These are phyloP conservation scores for Neoitamus cyanurus DNA, from an alignment of 2,888 invertebrate species.

Conservation along the genomic window DNA sequence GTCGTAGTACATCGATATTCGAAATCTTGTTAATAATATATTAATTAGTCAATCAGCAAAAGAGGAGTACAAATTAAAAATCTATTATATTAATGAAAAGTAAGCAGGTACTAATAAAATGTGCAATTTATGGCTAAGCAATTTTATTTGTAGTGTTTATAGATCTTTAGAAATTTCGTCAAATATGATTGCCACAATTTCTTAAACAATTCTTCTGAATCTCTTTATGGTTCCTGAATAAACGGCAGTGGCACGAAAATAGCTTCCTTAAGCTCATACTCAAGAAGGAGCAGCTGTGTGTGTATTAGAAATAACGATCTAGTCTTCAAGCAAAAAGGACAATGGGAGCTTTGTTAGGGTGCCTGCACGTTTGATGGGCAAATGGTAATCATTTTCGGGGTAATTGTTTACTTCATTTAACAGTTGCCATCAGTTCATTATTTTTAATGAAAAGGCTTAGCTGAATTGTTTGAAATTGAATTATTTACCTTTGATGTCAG, in stretches of 20 bases:
- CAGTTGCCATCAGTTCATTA: neutral
- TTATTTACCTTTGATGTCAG: neutral
- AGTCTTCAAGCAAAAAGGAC: neutral
- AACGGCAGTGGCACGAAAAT: neutral
- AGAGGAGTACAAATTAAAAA: too few species aligned
- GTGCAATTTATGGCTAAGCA: too few species aligned
- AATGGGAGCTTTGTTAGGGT: neutral
- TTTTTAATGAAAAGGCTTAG: neutral
- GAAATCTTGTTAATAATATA: too few species aligned
- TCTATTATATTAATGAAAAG: too few species aligned
- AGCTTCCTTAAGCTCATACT: neutral
- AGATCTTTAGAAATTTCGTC: neutral
- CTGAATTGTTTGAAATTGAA: neutral
- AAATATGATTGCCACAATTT: neutral
- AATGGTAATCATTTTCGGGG: neutral
- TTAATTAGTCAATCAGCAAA: too few species aligned
- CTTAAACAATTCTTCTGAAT: neutral
- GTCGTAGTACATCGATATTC: too few species aligned
- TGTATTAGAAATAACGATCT: neutral
- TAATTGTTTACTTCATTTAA: neutral
- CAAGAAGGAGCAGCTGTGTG: neutral
- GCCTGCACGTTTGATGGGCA: neutral
- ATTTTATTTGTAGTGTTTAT: neutral
- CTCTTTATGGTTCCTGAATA: neutral
- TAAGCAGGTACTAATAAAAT: too few species aligned